Base-by-base conservation (phyloP, 2,888 invertebrate species). In the Drosophila neotestacea region DNA sequence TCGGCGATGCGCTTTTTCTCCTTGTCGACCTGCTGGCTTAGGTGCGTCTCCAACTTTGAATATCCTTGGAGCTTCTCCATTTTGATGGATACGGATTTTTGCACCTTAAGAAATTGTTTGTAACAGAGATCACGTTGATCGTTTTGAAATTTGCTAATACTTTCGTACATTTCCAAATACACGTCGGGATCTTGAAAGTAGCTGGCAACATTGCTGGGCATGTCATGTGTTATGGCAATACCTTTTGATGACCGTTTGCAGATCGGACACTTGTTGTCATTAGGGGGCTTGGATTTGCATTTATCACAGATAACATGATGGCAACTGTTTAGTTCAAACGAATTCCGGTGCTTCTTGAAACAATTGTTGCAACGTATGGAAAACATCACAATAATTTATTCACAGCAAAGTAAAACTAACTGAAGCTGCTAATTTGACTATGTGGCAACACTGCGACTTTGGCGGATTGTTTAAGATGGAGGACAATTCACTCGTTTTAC, bases 281-380 rank as follows among this genome's bases (percentile, higher is more conserved):
- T 16, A 4, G 62, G 0, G 1, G 48, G 13, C n/a, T 48, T 51
- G 1, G 36, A 27, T 6, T 48, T 5, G 46, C 84, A 84, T 9
- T 4, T 22, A 7, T 0, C 28, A 32, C 84, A 84, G 9, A 86
- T 7, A 11, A 84, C 48, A 6, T 84, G 84, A 27, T 81, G 65
- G 44, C 84, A 84, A 1, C 61, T 60, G 6, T 65, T 50, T 5
- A 84, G 9, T 28, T 78, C 52, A 11, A 78, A 73, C 9, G 9
- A 1, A 5, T 47, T 9, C 1, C 69, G 41, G 1, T 59, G 74
- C 3, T 27, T 48, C 10, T 4, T 30, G 1, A 27, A 51, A 32
- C 84, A 84, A 30, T 52, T 69, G 58, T 84, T 84, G 61, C 88
- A 84, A 11, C 68, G 55, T n/a, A 83, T 11, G 0, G 68, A 66